phyloP scores from a whole-genome alignment of 2,797 vertebrate genomes.

The Siniperca scherzeri region DNA sequence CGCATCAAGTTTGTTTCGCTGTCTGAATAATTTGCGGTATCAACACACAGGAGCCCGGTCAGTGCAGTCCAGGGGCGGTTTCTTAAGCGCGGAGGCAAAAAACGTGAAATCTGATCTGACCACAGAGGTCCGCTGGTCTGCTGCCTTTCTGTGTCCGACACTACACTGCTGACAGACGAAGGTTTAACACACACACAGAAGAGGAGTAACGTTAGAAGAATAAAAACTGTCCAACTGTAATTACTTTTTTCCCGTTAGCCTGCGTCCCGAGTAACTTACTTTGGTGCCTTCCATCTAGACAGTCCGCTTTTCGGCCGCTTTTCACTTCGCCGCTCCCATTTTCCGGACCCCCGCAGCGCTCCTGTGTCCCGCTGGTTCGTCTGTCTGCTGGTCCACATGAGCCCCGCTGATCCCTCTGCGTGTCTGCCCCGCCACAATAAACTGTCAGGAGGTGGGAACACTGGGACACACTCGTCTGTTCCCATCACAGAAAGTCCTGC shows the following conservation, averaged over 20 bases:
- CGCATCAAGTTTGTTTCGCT: conserved; percentile 16
- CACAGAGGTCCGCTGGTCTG: conserved; percentile 38
- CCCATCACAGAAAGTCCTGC: conserved; percentile 71
- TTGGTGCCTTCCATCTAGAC: conserved; percentile 58
- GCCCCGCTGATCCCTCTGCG: not conserved
- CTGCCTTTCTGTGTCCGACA: conserved; percentile 20
- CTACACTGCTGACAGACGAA: not conserved
- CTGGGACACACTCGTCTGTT: conserved; percentile 44
- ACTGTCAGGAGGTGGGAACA: conserved; percentile 44
- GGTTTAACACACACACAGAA: not conserved
- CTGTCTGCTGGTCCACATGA: conserved; percentile 40
- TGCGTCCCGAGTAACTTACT: conserved; percentile 61
- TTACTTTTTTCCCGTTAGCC: not conserved
- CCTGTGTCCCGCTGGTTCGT: conserved; percentile 29
- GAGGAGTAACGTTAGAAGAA: fast-evolving
- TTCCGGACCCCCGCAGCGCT: conserved; percentile 55
- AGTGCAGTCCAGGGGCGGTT: conserved; percentile 49
- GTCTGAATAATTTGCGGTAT: conserved; percentile 2
- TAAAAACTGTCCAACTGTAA: fast-evolving
- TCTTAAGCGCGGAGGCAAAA: conserved; percentile 43
- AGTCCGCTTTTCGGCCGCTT: conserved; percentile 42
- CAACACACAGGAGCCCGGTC: conserved; percentile 20
- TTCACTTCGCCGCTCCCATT: conserved; percentile 81
- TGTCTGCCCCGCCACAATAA: conserved; percentile 18
- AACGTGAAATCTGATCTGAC: conserved; percentile 75